Conservation (phyloP, 2,113 vertebrate species). For the Heterotilapia buettikoferi region DNA sequence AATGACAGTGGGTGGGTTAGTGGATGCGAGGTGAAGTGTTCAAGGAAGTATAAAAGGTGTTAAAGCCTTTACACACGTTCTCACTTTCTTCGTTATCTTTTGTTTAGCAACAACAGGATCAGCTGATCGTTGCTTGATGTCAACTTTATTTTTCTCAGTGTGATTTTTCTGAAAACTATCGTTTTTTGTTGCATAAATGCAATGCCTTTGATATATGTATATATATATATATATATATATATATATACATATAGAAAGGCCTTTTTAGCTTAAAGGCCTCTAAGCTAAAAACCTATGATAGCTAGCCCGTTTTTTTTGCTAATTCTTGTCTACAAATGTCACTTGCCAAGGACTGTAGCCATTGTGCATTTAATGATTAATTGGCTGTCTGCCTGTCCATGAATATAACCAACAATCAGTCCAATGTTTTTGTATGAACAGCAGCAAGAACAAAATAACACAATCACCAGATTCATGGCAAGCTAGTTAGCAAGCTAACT, state of each 20-base stretch:
- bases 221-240: fast-evolving
- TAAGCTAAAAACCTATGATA: not conserved
- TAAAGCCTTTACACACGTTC: not conserved
- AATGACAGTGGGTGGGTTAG: not conserved
- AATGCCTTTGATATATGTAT: not conserved
- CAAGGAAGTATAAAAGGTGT: not conserved
- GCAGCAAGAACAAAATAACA: not conserved
- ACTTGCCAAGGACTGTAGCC: not conserved
- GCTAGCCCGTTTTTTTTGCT: not conserved
- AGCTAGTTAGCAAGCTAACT: not conserved
- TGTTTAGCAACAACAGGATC: not conserved
- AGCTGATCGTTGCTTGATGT: not conserved
- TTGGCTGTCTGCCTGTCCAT: not conserved
- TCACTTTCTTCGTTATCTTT: not conserved
- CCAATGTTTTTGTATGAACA: not conserved
- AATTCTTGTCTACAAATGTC: not conserved
- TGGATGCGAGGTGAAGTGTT: not conserved
- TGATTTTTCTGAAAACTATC: not conserved
- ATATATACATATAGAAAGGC: not conserved
- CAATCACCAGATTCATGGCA: not conserved
- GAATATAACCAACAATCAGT: not conserved
- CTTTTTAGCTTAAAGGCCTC: too few relatives aligned
- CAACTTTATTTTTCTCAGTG: not conserved
- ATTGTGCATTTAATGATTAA: not conserved
- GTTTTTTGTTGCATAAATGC: not conserved